These are phyloP conservation scores for Oxystoma pomonae DNA, from an alignment of 2,888 invertebrate species.

Conservation along the genomic window DNA sequence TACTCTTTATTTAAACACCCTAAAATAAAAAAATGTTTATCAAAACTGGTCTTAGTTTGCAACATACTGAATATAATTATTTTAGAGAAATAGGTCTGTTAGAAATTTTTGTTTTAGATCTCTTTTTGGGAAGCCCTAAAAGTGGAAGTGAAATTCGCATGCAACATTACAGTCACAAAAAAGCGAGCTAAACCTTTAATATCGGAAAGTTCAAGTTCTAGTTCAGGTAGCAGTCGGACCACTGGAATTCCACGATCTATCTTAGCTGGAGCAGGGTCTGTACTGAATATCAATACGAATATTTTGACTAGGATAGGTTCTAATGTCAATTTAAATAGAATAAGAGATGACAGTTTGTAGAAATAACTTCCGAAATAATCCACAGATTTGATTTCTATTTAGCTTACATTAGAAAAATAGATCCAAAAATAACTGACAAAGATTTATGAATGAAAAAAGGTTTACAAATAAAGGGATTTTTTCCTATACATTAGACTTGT, in stretches of 20 bases:
- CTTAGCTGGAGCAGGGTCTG: conserved; percentile 33
- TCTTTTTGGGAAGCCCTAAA: conserved; percentile 64
- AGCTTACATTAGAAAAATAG: too few relatives aligned
- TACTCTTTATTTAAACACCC: too few relatives aligned
- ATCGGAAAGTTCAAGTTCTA: conserved; percentile 31
- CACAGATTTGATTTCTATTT: too few relatives aligned
- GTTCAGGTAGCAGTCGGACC: conserved; percentile 40
- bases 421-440: too few relatives aligned
- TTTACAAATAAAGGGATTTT: too few relatives aligned
- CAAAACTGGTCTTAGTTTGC: too few relatives aligned
- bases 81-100: too few relatives aligned
- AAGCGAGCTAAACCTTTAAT: conserved; percentile 54
- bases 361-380: too few relatives aligned
- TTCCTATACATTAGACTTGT: too few relatives aligned
- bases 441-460: too few relatives aligned
- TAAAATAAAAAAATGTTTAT: too few relatives aligned
- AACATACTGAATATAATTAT: too few relatives aligned
- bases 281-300: conserved; percentile 34
- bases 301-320: conserved; percentile 18
- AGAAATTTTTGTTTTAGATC: conserved; percentile 60
- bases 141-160: conserved; percentile 65
- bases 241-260: conserved; percentile 32
- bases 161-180: conserved; percentile 69
- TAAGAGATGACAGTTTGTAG: background rate
- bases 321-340: background rate